Conservation (phyloP, 2,888 invertebrate genomes). For the Biston betularia region DNA sequence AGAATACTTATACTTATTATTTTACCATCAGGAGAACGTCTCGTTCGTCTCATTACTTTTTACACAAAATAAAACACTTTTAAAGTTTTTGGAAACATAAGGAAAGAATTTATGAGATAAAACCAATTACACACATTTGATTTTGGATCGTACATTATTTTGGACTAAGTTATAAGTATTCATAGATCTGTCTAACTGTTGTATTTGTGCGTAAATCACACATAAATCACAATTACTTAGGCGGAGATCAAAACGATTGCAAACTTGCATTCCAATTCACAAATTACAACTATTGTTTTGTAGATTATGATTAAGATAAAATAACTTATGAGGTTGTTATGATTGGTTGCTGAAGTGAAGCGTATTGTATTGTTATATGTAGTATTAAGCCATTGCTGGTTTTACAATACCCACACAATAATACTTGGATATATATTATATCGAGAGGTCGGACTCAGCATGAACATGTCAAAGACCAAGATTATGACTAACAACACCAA, state of each 20-base stretch:
- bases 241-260: constrained; percentile 27
- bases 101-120: no score
- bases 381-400: constrained; percentile 8
- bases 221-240: constrained; percentile 37
- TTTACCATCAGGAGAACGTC: no score
- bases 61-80: no score
- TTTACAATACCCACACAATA: neutral
- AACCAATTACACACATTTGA: neutral
- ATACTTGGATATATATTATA: no score
- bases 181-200: constrained; percentile 20
- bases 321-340: constrained; percentile 25
- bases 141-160: neutral
- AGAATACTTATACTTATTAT: no score
- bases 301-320: constrained; percentile 33
- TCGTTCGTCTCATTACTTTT: no score
- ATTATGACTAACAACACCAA: no score
- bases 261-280: constrained; percentile 29
- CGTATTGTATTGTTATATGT: neutral
- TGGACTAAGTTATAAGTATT: constrained; percentile 1
- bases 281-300: constrained; percentile 37
- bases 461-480: no score
- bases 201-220: constrained; percentile 28
- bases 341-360: constrained; percentile 19
- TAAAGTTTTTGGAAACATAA: no score
- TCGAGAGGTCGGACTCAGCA: no score